Evolutionary conservation across 2,888 invertebrate species (phyloP).

Genomic region (Chloroclystis v-ata): DNA sequence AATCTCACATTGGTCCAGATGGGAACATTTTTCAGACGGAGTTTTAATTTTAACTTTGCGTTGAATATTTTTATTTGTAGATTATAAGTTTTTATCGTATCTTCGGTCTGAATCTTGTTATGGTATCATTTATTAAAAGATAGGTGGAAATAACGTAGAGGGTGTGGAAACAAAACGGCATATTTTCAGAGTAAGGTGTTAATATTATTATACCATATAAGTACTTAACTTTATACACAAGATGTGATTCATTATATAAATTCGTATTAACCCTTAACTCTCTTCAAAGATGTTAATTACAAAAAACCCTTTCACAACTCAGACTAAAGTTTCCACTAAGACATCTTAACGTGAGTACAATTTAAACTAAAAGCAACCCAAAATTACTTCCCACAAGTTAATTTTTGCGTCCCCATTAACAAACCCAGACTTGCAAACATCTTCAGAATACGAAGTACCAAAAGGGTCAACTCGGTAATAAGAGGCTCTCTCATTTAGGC

Average conservation of each 20-base stretch:
- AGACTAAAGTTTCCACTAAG: neutral
- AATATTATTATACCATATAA: no score
- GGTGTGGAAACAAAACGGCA: no score
- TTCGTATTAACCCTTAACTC: no score
- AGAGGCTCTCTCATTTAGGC: slow-evolving; percentile 40
- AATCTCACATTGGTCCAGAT: slow-evolving; percentile 25
- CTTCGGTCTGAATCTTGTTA: neutral
- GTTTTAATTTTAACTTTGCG: no score
- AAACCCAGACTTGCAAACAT: slow-evolving; percentile 24
- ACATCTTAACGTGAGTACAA: neutral
- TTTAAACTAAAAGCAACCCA: slow-evolving; percentile 6
- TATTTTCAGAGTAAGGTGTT: no score
- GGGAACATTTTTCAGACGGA: slow-evolving; percentile 16
- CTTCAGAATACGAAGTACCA: slow-evolving; percentile 28
- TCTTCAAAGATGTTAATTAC: neutral
- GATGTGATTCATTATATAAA: no score
- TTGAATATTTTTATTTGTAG: slow-evolving; percentile 7
- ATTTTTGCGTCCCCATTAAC: slow-evolving; percentile 28
- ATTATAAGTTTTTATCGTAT: neutral
- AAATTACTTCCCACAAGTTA: slow-evolving; percentile 16
- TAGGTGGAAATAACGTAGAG: no score
- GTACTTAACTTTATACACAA: no score
- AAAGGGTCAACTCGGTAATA: slow-evolving; percentile 41
- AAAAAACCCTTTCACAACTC: neutral
- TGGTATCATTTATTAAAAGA: no score